Percentiles rank a stretch among this genome's conserved stretches.
Evolutionary conservation across 2,797 vertebrate genomes (phyloP).

Genomic region (Falco naumanni): DNA sequence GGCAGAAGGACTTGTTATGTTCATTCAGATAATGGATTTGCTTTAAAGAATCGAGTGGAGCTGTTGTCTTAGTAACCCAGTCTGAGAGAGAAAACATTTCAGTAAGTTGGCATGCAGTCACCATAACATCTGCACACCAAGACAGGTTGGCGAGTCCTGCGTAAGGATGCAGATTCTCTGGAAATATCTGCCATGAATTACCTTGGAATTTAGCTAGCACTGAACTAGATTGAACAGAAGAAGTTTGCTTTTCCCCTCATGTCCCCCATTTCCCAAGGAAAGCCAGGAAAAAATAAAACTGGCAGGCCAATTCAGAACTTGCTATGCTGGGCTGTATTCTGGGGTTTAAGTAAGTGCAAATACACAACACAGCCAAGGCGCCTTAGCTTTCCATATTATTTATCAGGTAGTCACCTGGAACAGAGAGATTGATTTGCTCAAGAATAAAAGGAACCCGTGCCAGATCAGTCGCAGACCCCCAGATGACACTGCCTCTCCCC

Average conservation of each 20-base stretch:
- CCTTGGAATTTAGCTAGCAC: background rate
- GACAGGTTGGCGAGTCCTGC: background rate
- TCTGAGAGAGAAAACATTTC: background rate
- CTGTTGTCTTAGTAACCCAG: conserved; percentile 69
- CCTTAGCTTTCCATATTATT: background rate
- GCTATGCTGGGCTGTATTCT: rapidly evolving
- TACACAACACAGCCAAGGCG: background rate
- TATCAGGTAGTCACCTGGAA: background rate
- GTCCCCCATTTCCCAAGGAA: background rate
- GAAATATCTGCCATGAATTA: background rate
- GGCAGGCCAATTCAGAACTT: background rate
- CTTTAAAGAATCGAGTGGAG: conserved; percentile 43
- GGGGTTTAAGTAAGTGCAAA: background rate
- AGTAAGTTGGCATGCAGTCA: background rate
- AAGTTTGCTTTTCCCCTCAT: rapidly evolving
- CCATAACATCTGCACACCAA: background rate
- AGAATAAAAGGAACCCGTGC: background rate
- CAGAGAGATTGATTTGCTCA: background rate
- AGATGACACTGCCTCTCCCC: background rate
- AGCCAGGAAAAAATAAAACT: background rate
- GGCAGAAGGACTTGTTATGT: conserved; percentile 46
- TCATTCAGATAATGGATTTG: conserved; percentile 67
- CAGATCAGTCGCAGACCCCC: background rate
- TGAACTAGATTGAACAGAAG: background rate
- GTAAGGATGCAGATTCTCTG: background rate